Base-by-base conservation (phyloP, 2,797 vertebrate genomes). In the Gephyroberyx darwinii region DNA sequence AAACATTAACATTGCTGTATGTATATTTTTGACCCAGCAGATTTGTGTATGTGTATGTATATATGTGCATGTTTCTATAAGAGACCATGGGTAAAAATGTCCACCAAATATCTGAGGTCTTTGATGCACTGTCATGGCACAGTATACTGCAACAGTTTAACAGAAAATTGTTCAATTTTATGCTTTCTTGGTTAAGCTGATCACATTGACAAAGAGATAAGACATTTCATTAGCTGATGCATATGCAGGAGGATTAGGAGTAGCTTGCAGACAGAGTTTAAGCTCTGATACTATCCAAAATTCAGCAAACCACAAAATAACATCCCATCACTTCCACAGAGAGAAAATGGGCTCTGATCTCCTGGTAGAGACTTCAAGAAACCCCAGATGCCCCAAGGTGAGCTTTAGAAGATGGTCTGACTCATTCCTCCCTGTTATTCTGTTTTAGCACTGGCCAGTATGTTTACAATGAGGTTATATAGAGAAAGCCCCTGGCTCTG, bases 321-420 rank as follows among this genome's bases (percentile, higher is more conserved):
- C 61, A 61, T 69, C 8, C 19, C 75, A 83, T 74, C 52, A 60
- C 74, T 75, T 75, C 77, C 84, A 61, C 89, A 99, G 98, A 91
- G 97, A 98, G 86, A 96, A 93, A 94, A 95, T 99, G 95, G 97
- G 97, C 66, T 96, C 96, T 60, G 92, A 96, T 81, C 91, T 98
- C 71, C 91, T 99, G 93, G 96, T 99, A 84, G 96, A 99, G 92
- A 98, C 96, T 4, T 94, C 97, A 74, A 95, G 97, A 91, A 96
- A 97, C 89, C 93, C 95, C 3, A 91, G 85, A 52, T 97, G 96
- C 89, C 96, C 96, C 9, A 99, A 98, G 93, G 98, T 99, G 90
- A 94, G 94, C 83, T 58, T n/a, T 58, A 70, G 62, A 71, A 71
- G 74, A 77, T 33, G 37, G 17, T 59, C 47, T 65, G 43, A 61